Evolutionary conservation across 1,140 invertebrate genomes (phyloP), one percentile per base, ranked within the genome.

Genomic region (Solen grandis): DNA sequence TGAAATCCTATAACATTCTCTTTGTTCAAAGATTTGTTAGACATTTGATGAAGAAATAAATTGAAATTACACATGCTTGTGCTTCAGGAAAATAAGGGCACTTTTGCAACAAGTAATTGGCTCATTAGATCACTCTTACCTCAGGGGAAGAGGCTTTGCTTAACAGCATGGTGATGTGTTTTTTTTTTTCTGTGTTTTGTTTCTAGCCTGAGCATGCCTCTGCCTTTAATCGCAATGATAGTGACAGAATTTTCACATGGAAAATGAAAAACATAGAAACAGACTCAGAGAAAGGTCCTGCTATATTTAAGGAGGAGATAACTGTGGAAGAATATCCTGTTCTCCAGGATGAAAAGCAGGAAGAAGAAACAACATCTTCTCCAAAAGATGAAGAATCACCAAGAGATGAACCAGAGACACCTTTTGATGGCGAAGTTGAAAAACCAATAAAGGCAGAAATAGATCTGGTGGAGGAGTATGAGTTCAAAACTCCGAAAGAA

Each of bases 291-390:
- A 50, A 59, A 41, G 46, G 65, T 25, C 69, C 52, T 81, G 57
- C 52, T 82, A 73, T 81, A 69, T 85, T 82, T 74, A 82, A 85
- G 70, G 77, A 85, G 75, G 76, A 76, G 77, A 76, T 77, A 52
- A 41, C 36, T 54, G 76, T 78, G 35, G 81, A 78, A 46, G 70
- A 84, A 29, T 36, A 76, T 74, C 46, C 29, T 73, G 54, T 63
- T 38, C 52, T 36, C 29, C 38, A 52, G 16, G 33, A 35, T 70
- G 81, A 84, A 50, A 55, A 65, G n/a, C 29, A 68, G 50, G 27
- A 66, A 19, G 66, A 59, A 31, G 41, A 66, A 31, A 68, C 65
- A 54, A 52, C 66, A 14, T n/a, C 54, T 35, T 19, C 16, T 25
- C 29, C 36, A 1, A 35, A 73, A 70, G 10, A 8, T 19, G 29